Evolutionary conservation across 2,113 vertebrate genomes (phyloP).

Genomic region (Caranx melampygus): DNA sequence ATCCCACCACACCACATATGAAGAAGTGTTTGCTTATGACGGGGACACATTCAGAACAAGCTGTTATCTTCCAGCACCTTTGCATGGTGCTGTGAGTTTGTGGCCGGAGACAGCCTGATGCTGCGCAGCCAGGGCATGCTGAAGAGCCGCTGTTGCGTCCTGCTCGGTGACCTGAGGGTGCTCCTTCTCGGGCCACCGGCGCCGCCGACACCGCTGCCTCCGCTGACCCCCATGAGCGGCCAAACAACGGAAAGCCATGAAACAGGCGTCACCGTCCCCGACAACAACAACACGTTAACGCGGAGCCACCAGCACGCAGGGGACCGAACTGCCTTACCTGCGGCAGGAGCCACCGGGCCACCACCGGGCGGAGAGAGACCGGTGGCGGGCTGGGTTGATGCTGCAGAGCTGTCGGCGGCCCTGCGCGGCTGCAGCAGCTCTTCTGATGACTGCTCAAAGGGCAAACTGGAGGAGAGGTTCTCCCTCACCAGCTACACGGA

Average conservation of each 20-base stretch:
- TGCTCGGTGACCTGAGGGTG: conserved; percentile 98
- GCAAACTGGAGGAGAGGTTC: conserved; percentile 92
- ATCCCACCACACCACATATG: conserved; percentile 48
- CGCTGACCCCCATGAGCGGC: conserved; percentile 89
- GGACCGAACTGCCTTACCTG: conserved; percentile 78
- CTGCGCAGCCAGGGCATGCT: conserved; percentile 93
- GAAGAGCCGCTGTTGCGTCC: conserved; percentile 97
- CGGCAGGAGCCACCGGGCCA: conserved; percentile 75
- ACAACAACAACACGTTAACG: conserved; percentile 88
- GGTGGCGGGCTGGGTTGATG: conserved; percentile 86
- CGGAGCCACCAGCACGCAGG: conserved; percentile 77
- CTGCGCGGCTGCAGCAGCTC: conserved; percentile 90
- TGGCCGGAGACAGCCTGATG: conserved; percentile 85
- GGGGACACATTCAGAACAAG: conserved; percentile 68
- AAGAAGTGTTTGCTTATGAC: conserved; percentile 65
- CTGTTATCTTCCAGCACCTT: conserved; percentile 82
- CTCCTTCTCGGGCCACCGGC: conserved; percentile 92
- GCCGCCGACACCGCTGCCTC: conserved; percentile 82
- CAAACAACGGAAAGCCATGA: conserved; percentile 77
- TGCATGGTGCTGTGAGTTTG: conserved; percentile 83
- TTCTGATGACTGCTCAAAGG: conserved; percentile 93
- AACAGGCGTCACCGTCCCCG: conserved; percentile 75
- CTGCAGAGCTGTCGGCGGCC: conserved; percentile 86
- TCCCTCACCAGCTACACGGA: conserved; percentile 95
- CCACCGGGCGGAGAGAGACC: conserved; percentile 75